A percentile compares a stretch with the other conserved stretches of the same genome.
These are phyloP conservation scores for Chloropsis cyanopogon DNA, from an alignment of 2,113 vertebrate genomes.

Conservation along the genomic window DNA sequence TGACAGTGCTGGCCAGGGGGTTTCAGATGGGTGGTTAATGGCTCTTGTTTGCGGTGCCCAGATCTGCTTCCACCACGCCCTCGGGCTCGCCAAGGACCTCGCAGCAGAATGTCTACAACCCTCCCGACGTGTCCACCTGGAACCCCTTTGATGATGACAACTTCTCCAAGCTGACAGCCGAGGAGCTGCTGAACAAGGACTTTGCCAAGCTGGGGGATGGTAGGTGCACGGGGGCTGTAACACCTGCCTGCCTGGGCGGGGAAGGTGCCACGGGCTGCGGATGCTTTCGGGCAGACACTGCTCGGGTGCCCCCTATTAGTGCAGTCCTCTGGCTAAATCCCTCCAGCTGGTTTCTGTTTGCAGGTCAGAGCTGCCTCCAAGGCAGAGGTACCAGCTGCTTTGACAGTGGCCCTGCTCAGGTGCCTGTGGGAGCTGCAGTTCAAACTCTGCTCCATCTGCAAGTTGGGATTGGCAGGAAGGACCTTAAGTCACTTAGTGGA, in stretches of 20 bases:
- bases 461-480: not conserved
- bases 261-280: not conserved
- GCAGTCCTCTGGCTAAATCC: not conserved
- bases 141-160: slow-evolving; percentile 98
- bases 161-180: slow-evolving; percentile 96
- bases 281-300: not conserved
- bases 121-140: slow-evolving; percentile 82
- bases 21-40: not conserved
- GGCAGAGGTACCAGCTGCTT: not conserved
- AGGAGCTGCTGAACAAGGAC: slow-evolving; percentile 97
- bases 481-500: not conserved
- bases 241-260: not conserved
- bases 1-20: not conserved
- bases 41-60: slow-evolving; percentile 59
- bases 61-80: slow-evolving; percentile 96
- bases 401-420: not conserved
- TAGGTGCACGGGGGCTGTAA: slow-evolving; percentile 54
- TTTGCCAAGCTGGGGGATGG: slow-evolving; percentile 92
- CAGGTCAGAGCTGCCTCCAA: not conserved
- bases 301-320: fast-evolving
- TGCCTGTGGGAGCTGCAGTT: not conserved
- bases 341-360: not conserved
- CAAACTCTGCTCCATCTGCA: not conserved
- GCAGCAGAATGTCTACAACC: slow-evolving; percentile 81
- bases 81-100: slow-evolving; percentile 85